Base-by-base conservation (phyloP, 2,888 invertebrate species). In the Trilocha varians region DNA sequence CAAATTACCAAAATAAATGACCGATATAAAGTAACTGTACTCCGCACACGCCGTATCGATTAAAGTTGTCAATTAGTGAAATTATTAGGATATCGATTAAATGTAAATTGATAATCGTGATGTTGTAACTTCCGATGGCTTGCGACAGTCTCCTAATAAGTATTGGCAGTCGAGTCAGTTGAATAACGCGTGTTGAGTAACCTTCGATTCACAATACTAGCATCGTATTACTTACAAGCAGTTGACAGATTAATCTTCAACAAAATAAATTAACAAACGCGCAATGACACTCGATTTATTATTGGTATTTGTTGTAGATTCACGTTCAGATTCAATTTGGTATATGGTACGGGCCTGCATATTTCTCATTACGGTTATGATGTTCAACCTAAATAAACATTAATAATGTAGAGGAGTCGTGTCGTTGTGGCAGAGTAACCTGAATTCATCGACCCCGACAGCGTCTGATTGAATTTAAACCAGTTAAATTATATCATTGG, bases 401-500 rank as follows among this genome's bases (percentile, higher is more conserved):
- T 59, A 59, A 62, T 50, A 62, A 53, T 61, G 57, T 42, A 45
- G 50, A 62, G 54, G 56, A 59, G 57, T 58, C 50, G 52, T 57
- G 57, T 63, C 62, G 63, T 57, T 65, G 53, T 52, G 62, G 58
- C 63, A 59, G 65, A 66, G 65, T 72, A 77, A 79, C 78, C 80
- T 65, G 64, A 75, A 77, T 82, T 76, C 69, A 55, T 64, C 66
- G 78, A 74, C 74, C 77, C 68, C 75, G 50, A 68, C 76, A 72
- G 75, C 70, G 74, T 70, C 78, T 56, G 69, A 78, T 80, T 74
- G 66, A 75, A 80, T 82, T 42, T 82, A 74, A 78, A 75, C 70
- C 72, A 79, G 78, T 75, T 78, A 75, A 83, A 80, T 83, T 79
- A 80, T 82, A 79, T 80, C 78, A 83, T 75, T 80, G 78, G 58